Percentiles rank a stretch among this genome's conserved stretches.
Evolutionary conservation across 2,888 invertebrate genomes (phyloP).

Genomic region (Crossocerus cetratus): DNA sequence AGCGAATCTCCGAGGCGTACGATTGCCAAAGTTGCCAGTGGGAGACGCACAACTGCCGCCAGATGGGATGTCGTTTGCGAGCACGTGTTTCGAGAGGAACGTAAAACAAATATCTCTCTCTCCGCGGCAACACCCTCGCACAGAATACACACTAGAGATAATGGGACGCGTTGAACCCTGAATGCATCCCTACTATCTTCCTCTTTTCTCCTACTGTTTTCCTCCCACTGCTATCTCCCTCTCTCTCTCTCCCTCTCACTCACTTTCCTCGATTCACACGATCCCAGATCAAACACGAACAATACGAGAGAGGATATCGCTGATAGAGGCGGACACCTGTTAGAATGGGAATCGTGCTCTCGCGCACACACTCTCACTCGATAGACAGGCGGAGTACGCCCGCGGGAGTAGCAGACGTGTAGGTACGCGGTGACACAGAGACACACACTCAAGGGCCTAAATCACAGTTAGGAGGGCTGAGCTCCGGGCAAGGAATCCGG

Average conservation of each 20-base stretch:
- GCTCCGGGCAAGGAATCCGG: too few species aligned
- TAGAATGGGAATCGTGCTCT: too few species aligned
- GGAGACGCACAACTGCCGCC: too few species aligned
- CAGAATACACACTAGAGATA: constrained; percentile 17
- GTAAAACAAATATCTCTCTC: constrained; percentile 43
- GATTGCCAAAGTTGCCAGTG: too few species aligned
- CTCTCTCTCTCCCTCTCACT: background rate
- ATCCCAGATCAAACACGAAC: background rate
- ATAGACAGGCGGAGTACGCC: too few species aligned
- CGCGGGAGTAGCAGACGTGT: too few species aligned
- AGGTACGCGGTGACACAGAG: too few species aligned
- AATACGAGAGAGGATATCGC: background rate
- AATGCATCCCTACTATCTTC: constrained; percentile 11
- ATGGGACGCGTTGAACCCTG: constrained; percentile 41
- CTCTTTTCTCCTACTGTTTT: background rate
- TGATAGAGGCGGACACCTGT: too few species aligned
- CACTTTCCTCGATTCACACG: background rate
- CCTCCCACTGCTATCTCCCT: background rate
- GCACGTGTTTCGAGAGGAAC: constrained; percentile 38
- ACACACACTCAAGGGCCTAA: too few species aligned
- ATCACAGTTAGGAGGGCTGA: too few species aligned
- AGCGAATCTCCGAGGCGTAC: too few species aligned
- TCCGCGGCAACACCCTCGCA: background rate
- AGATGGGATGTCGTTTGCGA: background rate
- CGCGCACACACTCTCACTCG: too few species aligned